Percentiles rank a stretch among this genome's conserved stretches.
These are phyloP conservation scores for Spilosoma lubricipeda DNA, from an alignment of 2,888 invertebrate genomes.

Conservation along the genomic window DNA sequence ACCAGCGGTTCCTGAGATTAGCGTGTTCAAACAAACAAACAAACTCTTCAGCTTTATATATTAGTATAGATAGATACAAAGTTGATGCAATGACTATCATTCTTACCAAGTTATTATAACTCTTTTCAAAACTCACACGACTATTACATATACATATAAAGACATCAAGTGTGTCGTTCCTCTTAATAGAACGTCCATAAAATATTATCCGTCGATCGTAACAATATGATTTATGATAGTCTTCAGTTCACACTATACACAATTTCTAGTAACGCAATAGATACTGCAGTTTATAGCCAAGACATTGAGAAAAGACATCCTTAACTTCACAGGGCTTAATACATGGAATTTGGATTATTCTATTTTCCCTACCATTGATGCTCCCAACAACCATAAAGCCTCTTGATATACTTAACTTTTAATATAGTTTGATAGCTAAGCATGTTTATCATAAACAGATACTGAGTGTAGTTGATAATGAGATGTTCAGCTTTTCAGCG, in stretches of 20 bases:
- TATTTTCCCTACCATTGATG: neutral
- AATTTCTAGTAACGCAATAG: conserved; percentile 42
- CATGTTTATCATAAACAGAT: neutral
- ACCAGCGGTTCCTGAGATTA: too few species aligned
- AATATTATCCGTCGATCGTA: conserved; percentile 32
- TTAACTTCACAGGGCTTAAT: neutral
- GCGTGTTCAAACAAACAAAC: too few species aligned
- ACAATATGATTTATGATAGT: conserved; percentile 37
- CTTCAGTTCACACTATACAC: conserved; percentile 37
- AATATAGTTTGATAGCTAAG: neutral
- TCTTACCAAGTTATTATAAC: neutral
- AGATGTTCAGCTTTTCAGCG: neutral
- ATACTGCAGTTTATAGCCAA: conserved; percentile 20
- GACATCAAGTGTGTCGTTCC: conserved; percentile 10
- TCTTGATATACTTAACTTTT: neutral
- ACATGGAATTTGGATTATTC: neutral
- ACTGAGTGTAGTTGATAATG: neutral
- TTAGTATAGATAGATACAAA: too few species aligned
- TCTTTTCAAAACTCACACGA: neutral
- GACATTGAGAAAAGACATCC: neutral
- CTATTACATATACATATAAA: neutral
- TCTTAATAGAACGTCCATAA: conserved; percentile 22
- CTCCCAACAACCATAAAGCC: neutral
- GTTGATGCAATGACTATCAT: neutral
- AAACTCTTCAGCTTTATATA: too few species aligned